Evolutionary conservation across 1,140 invertebrate species (phyloP), one percentile per base, ranked within the genome.

Genomic region (Zelostemma sp.): DNA sequence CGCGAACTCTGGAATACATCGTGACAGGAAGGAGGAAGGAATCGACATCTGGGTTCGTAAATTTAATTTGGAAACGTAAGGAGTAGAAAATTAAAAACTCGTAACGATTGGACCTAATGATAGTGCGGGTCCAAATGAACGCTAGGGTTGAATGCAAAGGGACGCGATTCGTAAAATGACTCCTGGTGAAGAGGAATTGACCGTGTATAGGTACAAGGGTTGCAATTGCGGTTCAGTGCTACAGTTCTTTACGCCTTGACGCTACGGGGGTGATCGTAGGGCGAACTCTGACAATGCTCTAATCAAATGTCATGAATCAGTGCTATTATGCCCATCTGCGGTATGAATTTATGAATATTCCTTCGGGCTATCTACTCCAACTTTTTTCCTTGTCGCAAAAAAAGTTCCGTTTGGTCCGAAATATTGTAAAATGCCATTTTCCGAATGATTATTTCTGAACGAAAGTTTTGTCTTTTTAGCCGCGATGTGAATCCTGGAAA

Each of bases 301-400:
- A 84, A 84, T 84, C 82, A 84, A 84, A 84, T 84, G 80, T 83
- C 81, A 84, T 75, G 80, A 84, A 84, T 84, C 81, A 83, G 81
- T 78, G 76, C 76, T 77, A 82, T 82, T 82, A 83, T 81, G 79
- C 80, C 80, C 82, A 84, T 84, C 82, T 84, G 82, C 79, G 77
- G 69, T 76, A 75, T 83, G 81, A 84, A 84, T 84, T 83, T 81
- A 78, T 81, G 82, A 84, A 84, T 83, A 83, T 76, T 74, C 78
- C 82, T 70, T 49, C 47, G 66, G 76, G 81, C 80, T 65, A 18
- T 62, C 19, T 59, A 41, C 35, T 51, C 56, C 43, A 60, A 61
- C 55, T 57, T 64, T 63, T 40, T 55, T 56, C n/a, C 19, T 21
- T 14, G 40, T 49, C 54, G 11, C 51, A 6, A 47, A 3, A 16